These are phyloP conservation scores for Edolisoma coerulescens DNA, from an alignment of 2,113 vertebrate species.

Conservation along the genomic window DNA sequence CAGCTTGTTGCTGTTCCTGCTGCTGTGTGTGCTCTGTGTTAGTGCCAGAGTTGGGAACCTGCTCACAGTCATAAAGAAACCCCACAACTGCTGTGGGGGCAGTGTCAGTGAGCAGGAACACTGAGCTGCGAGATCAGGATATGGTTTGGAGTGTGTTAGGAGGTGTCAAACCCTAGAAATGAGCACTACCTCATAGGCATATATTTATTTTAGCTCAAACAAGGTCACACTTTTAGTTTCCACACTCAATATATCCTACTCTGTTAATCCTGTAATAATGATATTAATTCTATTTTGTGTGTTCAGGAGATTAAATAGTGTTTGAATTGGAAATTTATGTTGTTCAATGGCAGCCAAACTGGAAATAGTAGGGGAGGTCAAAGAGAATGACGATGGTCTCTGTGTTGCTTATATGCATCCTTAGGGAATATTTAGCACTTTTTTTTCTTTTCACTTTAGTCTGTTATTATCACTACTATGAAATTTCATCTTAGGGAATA, in stretches of 20 bases:
- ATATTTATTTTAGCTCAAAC: background rate
- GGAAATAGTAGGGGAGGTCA: background rate
- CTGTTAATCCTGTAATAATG: background rate
- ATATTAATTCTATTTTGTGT: background rate
- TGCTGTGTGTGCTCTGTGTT: rapidly evolving
- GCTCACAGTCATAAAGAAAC: background rate
- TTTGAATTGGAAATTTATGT: background rate
- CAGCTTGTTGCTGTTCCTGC: rapidly evolving
- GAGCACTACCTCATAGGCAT: background rate
- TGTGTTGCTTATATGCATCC: background rate
- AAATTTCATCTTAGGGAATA: background rate
- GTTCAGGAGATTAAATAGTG: background rate
- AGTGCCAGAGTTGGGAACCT: rapidly evolving
- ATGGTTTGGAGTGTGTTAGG: background rate
- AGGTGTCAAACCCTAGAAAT: background rate
- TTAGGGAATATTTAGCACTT: background rate
- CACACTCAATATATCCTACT: background rate
- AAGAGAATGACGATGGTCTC: background rate
- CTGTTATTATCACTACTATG: background rate
- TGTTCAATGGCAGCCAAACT: background rate
- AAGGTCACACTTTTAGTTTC: background rate
- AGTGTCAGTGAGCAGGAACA: background rate
- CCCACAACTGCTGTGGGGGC: background rate
- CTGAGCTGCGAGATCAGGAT: background rate
- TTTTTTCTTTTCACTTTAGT: background rate